Evolutionary conservation across 2,797 vertebrate species (phyloP).

Genomic region (Anisognathus igniventris): DNA sequence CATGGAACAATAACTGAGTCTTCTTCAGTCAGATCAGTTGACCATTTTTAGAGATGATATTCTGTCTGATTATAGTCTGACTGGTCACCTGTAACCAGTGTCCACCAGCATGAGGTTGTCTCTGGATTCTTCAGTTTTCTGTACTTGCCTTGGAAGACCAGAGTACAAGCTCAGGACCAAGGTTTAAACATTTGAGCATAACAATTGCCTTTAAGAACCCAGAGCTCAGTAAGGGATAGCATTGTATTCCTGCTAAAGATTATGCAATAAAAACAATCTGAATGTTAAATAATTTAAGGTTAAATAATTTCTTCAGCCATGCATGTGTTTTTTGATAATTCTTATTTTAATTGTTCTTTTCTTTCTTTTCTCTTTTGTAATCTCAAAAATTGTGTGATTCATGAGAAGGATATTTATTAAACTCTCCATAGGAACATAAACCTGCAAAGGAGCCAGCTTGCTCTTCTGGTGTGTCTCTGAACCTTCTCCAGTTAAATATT

Average conservation of each 20-base stretch:
- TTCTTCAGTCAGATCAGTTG: not conserved
- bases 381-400: not conserved
- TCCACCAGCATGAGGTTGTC: not conserved
- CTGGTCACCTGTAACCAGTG: not conserved
- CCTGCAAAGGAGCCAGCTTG: not conserved
- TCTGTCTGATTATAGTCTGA: not conserved
- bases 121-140: not conserved
- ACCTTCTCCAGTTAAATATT: not conserved
- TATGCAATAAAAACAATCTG: not conserved
- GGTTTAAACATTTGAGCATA: not conserved
- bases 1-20: not conserved
- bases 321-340: not conserved
- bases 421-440: not conserved
- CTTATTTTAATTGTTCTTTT: not conserved
- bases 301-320: not conserved
- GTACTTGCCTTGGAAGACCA: not conserved
- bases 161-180: not conserved
- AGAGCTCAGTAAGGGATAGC: not conserved
- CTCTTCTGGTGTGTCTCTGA: not conserved
- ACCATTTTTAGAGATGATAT: not conserved
- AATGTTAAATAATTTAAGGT: not conserved
- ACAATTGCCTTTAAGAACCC: not conserved
- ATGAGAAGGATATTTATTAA: not conserved
- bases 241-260: not conserved
- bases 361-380: not conserved